These are phyloP conservation scores for Ennomos erosarius DNA, from an alignment of 2,888 invertebrate species.

Conservation along the genomic window DNA sequence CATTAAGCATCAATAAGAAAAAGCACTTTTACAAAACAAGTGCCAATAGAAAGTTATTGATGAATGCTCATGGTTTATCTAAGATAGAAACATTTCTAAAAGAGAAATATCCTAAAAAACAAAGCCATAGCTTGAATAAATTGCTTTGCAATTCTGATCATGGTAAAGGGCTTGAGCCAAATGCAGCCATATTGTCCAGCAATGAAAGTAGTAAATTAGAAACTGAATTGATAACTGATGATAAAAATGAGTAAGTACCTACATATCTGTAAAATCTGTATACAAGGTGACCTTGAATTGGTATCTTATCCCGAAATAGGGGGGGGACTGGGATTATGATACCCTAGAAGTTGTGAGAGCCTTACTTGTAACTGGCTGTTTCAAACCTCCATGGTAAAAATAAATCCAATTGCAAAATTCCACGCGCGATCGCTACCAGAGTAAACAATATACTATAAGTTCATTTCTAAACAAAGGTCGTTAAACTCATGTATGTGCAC, in stretches of 20 bases:
- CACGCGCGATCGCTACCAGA: too few relatives aligned
- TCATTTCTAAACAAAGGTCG: too few relatives aligned
- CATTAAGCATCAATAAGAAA: conserved; percentile 60
- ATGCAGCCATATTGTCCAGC: background rate
- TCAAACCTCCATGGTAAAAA: too few relatives aligned
- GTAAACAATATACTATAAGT: too few relatives aligned
- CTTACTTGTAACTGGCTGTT: too few relatives aligned
- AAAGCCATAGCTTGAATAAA: background rate
- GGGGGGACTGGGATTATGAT: too few relatives aligned
- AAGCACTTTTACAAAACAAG: conserved; percentile 49
- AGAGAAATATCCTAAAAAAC: conserved; percentile 30
- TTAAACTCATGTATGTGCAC: too few relatives aligned
- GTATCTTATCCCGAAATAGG: too few relatives aligned
- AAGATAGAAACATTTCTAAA: conserved; percentile 63
- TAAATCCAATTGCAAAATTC: too few relatives aligned
- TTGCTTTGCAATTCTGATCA: conserved; percentile 5
- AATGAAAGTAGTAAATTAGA: conserved; percentile 3
- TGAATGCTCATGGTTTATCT: conserved; percentile 53
- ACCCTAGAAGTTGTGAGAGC: too few relatives aligned
- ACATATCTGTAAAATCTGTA: too few relatives aligned
- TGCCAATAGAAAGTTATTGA: conserved; percentile 23
- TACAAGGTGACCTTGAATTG: too few relatives aligned
- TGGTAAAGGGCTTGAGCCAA: background rate
- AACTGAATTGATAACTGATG: conserved; percentile 2
- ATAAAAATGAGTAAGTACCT: conserved; percentile 12